Conservation (phyloP, 2,888 invertebrate genomes). For the Epinotia demarniana region DNA sequence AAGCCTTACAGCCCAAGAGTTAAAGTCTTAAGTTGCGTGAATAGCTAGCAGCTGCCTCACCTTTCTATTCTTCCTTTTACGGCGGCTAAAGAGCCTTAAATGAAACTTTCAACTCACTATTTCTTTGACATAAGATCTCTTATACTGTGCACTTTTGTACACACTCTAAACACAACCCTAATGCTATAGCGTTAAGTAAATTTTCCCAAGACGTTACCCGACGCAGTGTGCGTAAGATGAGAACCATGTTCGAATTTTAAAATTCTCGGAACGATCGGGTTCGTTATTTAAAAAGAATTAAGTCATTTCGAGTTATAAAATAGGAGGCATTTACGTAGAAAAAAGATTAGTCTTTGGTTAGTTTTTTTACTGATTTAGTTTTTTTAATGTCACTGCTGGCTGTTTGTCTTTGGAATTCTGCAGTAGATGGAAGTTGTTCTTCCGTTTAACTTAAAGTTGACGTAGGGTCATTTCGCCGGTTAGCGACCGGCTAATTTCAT, state of each 20-base stretch:
- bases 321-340: conserved; percentile 23
- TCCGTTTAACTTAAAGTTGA: background rate
- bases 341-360: conserved; percentile 1
- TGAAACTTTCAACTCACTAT: conserved; percentile 39
- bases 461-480: background rate
- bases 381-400: background rate
- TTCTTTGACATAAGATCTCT: conserved; percentile 40
- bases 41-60: background rate
- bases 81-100: conserved; percentile 33
- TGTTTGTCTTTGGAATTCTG: background rate
- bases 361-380: background rate
- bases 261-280: conserved; percentile 39
- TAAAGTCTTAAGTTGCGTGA: background rate
- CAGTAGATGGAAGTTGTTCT: too few relatives aligned
- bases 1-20: background rate
- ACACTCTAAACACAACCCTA: background rate
- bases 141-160: conserved; percentile 19
- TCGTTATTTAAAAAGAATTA: conserved; percentile 43
- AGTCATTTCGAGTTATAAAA: conserved; percentile 41
- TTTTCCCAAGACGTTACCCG: background rate
- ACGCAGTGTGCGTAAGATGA: conserved; percentile 22
- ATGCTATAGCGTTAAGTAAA: rapidly evolving
- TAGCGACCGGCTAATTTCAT: too few relatives aligned
- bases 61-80: conserved; percentile 45
- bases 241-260: conserved; percentile 40